A percentile compares a stretch with the other conserved stretches of the same genome.
phyloP scores from a whole-genome alignment of 2,888 invertebrate species.

The Theretra japonica region DNA sequence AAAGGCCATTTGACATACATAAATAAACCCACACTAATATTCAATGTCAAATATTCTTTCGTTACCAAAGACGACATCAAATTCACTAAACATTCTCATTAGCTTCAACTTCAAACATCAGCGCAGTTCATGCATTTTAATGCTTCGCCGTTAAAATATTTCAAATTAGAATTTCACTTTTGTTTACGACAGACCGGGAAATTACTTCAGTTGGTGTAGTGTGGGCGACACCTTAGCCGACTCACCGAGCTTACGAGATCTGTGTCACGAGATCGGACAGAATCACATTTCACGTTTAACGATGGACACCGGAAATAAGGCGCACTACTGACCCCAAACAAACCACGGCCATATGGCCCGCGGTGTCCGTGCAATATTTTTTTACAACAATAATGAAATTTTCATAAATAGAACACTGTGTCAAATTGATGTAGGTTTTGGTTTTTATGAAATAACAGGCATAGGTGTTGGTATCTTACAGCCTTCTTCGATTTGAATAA shows the following conservation, averaged over 20 bases:
- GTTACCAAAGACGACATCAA: too few species aligned
- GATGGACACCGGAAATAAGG: constrained; percentile 30
- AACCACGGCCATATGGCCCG: constrained; percentile 31
- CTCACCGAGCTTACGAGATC: background rate
- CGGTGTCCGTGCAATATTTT: constrained; percentile 16
- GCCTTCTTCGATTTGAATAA: too few species aligned
- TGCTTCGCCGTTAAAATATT: background rate
- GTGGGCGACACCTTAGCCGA: constrained; percentile 24
- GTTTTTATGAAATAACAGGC: background rate
- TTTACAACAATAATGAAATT: constrained; percentile 22
- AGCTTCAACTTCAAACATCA: too few species aligned
- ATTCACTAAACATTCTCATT: too few species aligned
- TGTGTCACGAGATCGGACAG: constrained; percentile 29
- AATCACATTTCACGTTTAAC: constrained; percentile 30
- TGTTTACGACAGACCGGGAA: constrained; percentile 15
- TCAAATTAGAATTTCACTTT: constrained; percentile 21
- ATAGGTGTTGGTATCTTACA: too few species aligned
- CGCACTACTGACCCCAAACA: constrained; percentile 33
- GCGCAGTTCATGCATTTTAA: too few species aligned
- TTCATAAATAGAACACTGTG: constrained; percentile 16
- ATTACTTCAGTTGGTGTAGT: background rate
- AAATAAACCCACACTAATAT: too few species aligned
- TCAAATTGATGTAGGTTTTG: background rate
- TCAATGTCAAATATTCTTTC: too few species aligned
- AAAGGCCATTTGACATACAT: too few species aligned